These are phyloP conservation scores for Alaudala cheleensis DNA, from an alignment of 2,113 vertebrate species.

Conservation along the genomic window DNA sequence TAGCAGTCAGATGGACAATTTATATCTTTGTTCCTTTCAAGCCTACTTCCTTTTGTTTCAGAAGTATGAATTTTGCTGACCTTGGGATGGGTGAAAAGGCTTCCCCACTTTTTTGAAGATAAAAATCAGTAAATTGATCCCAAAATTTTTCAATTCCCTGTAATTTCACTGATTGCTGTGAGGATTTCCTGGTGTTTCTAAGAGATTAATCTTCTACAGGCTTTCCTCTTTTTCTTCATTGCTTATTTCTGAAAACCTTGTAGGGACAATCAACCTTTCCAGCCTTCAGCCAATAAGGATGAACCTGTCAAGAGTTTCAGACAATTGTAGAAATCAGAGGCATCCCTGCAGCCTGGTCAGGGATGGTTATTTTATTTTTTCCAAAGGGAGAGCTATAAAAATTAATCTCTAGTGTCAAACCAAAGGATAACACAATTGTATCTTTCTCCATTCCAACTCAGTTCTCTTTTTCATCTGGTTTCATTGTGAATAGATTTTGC, in stretches of 20 bases:
- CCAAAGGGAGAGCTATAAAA: not conserved
- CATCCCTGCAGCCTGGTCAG: not conserved
- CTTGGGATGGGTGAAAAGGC: not conserved
- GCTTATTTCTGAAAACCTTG: not conserved
- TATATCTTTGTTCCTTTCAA: not conserved
- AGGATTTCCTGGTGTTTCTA: not conserved
- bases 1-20: not conserved
- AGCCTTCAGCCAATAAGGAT: not conserved
- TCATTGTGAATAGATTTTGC: not conserved
- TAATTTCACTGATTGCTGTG: not conserved
- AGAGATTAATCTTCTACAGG: not conserved
- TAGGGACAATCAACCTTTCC: not conserved
- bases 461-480: not conserved
- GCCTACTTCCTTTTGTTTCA: not conserved
- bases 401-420: not conserved
- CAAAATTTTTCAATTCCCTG: not conserved
- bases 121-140: not conserved
- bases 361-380: not conserved
- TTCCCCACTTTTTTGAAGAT: not conserved
- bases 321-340: not conserved
- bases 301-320: not conserved
- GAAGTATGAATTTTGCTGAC: not conserved
- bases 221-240: not conserved
- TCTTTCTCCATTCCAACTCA: not conserved
- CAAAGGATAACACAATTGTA: not conserved